phyloP scores from a whole-genome alignment of 2,797 vertebrate genomes.

The Geotrypetes seraphini region DNA sequence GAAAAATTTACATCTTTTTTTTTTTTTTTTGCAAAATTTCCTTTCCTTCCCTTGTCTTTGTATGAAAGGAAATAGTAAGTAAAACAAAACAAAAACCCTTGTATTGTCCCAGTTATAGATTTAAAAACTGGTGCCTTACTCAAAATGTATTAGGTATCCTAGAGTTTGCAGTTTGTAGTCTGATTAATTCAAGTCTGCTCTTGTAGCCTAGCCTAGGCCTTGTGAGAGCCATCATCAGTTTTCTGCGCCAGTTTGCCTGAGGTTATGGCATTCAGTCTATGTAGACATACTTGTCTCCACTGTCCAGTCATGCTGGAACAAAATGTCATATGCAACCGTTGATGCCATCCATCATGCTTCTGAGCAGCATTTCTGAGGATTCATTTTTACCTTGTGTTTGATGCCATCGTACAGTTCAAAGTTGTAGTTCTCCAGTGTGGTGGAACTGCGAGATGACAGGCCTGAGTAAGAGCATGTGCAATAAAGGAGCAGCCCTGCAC shows the following conservation, averaged over 20 bases:
- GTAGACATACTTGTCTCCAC: slow-evolving; percentile 33
- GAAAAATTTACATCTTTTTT: slow-evolving; percentile 21
- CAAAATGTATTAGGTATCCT: background rate
- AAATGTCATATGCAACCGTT: slow-evolving; percentile 22
- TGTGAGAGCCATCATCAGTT: slow-evolving; percentile 15
- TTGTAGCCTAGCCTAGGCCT: background rate
- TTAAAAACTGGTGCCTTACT: background rate
- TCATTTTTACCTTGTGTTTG: slow-evolving; percentile 97
- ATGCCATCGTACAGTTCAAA: slow-evolving; percentile 94
- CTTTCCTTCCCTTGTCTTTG: slow-evolving; percentile 19
- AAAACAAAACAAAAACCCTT: slow-evolving; percentile 22
- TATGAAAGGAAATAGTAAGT: too few relatives aligned
- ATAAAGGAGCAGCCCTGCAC: slow-evolving; percentile 87
- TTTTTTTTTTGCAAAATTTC: too few relatives aligned
- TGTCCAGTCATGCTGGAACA: slow-evolving; percentile 30
- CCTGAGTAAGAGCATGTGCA: slow-evolving; percentile 88
- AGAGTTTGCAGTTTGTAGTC: background rate
- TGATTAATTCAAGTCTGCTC: background rate
- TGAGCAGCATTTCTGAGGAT: slow-evolving; percentile 94
- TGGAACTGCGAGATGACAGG: slow-evolving; percentile 86
- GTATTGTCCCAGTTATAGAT: background rate
- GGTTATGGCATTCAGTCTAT: slow-evolving; percentile 55
- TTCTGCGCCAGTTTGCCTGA: slow-evolving; percentile 20
- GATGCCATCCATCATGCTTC: slow-evolving; percentile 70
- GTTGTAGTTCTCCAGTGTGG: slow-evolving; percentile 96